Conservation (phyloP, 1,140 invertebrate genomes). For the Plodia interpunctella region DNA sequence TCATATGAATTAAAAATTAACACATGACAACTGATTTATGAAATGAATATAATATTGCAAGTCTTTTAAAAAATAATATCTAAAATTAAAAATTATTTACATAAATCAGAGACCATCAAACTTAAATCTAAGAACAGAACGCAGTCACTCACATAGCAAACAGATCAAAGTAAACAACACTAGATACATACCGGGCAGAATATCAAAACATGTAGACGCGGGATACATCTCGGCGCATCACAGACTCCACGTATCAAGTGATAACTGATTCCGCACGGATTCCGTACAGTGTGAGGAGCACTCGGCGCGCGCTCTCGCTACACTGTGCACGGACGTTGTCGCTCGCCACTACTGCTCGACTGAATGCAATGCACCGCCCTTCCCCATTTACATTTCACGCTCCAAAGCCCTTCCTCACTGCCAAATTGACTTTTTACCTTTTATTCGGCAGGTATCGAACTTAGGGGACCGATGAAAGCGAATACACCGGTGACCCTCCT, state of each 20-base stretch:
- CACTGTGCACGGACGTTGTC: constrained; percentile 35
- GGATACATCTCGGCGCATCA: constrained; percentile 57
- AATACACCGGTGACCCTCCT: constrained; percentile 39
- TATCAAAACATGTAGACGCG: constrained; percentile 50
- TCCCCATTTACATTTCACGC: constrained; percentile 71
- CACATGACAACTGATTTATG: too few species aligned
- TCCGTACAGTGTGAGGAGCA: neutral
- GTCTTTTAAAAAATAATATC: too few species aligned
- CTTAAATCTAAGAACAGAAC: too few species aligned
- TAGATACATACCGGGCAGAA: constrained; percentile 49
- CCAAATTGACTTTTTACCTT: constrained; percentile 75
- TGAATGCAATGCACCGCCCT: constrained; percentile 74
- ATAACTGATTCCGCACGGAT: constrained; percentile 15
- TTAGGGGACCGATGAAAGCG: constrained; percentile 61
- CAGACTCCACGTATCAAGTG: constrained; percentile 21
- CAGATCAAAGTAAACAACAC: neutral
- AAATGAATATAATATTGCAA: too few species aligned
- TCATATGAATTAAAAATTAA: too few species aligned
- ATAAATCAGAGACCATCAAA: too few species aligned
- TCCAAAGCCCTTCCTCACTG: constrained; percentile 67
- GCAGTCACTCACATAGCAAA: neutral
- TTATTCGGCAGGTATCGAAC: constrained; percentile 72
- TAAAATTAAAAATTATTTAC: too few species aligned
- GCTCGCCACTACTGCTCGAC: constrained; percentile 36
- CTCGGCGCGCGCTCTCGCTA: constrained; percentile 16